Base-by-base conservation (phyloP, 2,888 invertebrate genomes). In the Melinopterus prodromus region DNA sequence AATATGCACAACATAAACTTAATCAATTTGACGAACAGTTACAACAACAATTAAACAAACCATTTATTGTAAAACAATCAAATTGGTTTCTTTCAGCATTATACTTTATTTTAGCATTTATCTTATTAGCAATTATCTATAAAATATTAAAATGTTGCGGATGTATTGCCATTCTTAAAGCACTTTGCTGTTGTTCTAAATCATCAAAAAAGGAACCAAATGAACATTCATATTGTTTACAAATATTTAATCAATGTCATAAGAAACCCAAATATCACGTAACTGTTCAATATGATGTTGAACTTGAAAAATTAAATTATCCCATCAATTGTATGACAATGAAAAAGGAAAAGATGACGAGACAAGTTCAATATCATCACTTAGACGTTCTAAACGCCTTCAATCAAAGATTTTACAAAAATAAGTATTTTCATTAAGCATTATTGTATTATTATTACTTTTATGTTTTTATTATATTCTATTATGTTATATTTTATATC, bases 401-500 rank as follows among this genome's bases (percentile, higher is more conserved):
- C 53, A 53, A 53, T 53, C 53, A 53, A 53, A 53, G 5, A 53
- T 53, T 53, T 53, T 53, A 9, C 53, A 53, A 6, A 53, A 53
- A 9, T 53, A 53, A 53, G 53, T 53, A 53, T 9, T 7, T 4
- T 4, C 5, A 2, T 53, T 53, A 2, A 9, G 53, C 5, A 53
- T 53, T 53, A 53, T 53, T 53, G 2, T 53, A 53, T 36, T 53
- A 53, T 53, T 2, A 1, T 53, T 4, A 53, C 1, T 12, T 53
- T 53, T 53, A 4, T 53, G 5, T 53, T 53, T 53, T 53, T 9
- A 53, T 9, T 53, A 37, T 72, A 16, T 16, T 72, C 5, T 72
- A 72, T 78, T 82, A 79, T 81, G 81, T 82, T 82, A 82, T 12
- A 72, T 72, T 72, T 72, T 15, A 35, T 35, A 15, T 72, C 5